These are phyloP conservation scores for Limnothrissa miodon DNA, from an alignment of 2,113 vertebrate species.

Conservation along the genomic window DNA sequence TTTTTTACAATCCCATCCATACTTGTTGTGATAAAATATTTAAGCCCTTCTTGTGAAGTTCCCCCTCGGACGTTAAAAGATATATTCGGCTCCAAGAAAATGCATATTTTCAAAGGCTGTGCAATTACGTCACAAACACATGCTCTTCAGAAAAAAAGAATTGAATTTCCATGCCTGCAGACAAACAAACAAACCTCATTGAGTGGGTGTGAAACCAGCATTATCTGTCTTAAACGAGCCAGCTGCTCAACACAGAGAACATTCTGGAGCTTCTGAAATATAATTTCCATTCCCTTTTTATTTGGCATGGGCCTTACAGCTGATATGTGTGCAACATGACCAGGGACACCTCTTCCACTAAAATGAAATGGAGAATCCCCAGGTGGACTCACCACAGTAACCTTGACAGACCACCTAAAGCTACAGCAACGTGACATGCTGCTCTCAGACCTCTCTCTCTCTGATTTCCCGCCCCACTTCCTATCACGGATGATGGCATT, in stretches of 20 bases:
- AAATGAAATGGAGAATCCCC: neutral
- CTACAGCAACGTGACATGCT: neutral
- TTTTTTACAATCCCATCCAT: constrained; percentile 61
- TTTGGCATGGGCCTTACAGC: constrained; percentile 11
- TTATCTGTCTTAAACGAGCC: neutral
- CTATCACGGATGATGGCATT: constrained; percentile 15
- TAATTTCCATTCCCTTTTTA: neutral
- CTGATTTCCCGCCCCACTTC: constrained; percentile 6
- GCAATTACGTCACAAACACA: constrained; percentile 19
- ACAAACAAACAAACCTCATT: neutral
- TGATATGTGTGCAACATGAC: constrained; percentile 20
- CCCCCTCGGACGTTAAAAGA: constrained; percentile 53
- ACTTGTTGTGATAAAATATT: constrained; percentile 73
- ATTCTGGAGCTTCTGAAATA: neutral
- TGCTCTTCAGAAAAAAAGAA: neutral
- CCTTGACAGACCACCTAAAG: neutral
- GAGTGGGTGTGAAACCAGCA: constrained; percentile 2
- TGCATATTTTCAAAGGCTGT: constrained; percentile 29
- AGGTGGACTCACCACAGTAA: neutral
- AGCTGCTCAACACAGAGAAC: neutral
- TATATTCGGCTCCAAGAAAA: constrained; percentile 51
- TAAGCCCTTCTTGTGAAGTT: constrained; percentile 57
- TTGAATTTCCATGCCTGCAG: neutral
- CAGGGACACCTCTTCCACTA: neutral
- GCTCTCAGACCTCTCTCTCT: neutral